A percentile compares a stretch with the other conserved stretches of the same genome.
Evolutionary conservation across 2,888 invertebrate genomes (phyloP).

Genomic region (Dastarcus helophoroides): DNA sequence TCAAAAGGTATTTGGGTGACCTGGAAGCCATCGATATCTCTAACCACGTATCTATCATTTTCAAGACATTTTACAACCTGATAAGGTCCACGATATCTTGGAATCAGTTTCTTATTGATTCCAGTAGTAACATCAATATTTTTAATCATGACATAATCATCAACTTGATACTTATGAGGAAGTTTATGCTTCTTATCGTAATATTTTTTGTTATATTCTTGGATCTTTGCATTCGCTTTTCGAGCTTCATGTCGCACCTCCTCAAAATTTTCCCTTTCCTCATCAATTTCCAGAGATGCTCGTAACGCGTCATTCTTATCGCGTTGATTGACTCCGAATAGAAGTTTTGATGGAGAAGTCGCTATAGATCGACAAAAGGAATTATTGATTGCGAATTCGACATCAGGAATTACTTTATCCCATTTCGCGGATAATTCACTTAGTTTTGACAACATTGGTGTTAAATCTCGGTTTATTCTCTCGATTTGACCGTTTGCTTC

Average conservation of each 20-base stretch:
- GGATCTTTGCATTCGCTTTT: constrained; percentile 14
- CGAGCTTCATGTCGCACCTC: constrained; percentile 8
- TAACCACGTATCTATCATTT: constrained; percentile 16
- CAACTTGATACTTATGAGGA: constrained; percentile 12
- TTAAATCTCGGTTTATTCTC: constrained; percentile 8
- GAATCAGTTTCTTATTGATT: constrained; percentile 17
- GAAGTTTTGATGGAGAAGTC: constrained; percentile 19
- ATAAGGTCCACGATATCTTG: constrained; percentile 18
- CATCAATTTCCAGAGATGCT: constrained; percentile 16
- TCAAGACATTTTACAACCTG: constrained; percentile 11
- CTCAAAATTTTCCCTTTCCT: constrained; percentile 12
- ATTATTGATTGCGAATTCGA: constrained; percentile 18
- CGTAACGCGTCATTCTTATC: too few species aligned
- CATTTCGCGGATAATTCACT: constrained; percentile 11
- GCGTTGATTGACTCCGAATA: constrained; percentile 22
- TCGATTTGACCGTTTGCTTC: constrained; percentile 11
- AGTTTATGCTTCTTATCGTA: constrained; percentile 21
- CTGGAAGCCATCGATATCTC: constrained; percentile 18
- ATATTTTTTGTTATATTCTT: constrained; percentile 18
- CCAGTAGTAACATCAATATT: constrained; percentile 17
- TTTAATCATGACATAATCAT: constrained; percentile 17
- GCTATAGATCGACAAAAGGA: constrained; percentile 20
- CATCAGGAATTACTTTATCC: constrained; percentile 14
- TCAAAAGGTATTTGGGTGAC: constrained; percentile 14
- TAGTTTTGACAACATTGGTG: constrained; percentile 6